These are phyloP conservation scores for Agriopis leucophaearia DNA, from an alignment of 2,888 invertebrate genomes.

Conservation along the genomic window DNA sequence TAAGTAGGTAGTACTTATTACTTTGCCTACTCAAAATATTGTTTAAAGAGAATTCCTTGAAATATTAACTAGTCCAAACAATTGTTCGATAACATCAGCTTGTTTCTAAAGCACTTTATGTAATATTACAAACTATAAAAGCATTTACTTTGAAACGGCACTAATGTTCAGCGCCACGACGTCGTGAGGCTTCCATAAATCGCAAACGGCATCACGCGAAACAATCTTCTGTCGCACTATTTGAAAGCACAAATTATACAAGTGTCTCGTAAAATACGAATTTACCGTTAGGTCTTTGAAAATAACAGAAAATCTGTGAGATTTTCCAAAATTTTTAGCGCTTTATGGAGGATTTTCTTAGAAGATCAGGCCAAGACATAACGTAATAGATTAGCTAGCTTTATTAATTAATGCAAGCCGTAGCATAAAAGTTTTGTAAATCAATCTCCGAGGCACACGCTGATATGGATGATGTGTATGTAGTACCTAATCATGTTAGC, in stretches of 20 bases:
- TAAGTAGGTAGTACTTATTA: too few relatives aligned
- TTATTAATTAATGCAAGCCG: neutral
- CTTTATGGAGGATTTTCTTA: too few relatives aligned
- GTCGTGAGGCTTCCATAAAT: constrained; percentile 42
- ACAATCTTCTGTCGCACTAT: constrained; percentile 20
- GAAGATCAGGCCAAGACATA: too few relatives aligned
- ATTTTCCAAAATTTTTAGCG: too few relatives aligned
- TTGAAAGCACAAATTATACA: constrained; percentile 14
- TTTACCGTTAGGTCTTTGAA: neutral
- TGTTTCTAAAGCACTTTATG: constrained; percentile 21
- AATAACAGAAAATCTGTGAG: too few relatives aligned
- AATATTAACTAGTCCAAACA: constrained; percentile 38
- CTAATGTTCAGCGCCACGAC: constrained; percentile 39
- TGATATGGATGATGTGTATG: constrained; percentile 21
- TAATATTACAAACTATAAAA: constrained; percentile 33
- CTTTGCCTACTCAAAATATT: neutral
- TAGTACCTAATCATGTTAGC: constrained; percentile 22
- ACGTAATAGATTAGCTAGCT: neutral
- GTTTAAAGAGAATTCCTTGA: constrained; percentile 22
- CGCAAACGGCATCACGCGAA: constrained; percentile 50
- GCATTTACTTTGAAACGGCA: constrained; percentile 47
- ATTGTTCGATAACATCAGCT: constrained; percentile 39
- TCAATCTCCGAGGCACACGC: constrained; percentile 12
- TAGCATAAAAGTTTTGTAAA: neutral
- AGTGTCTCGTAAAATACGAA: neutral